A percentile compares a stretch with the other conserved stretches of the same genome.
These are phyloP conservation scores for Miniopterus natalensis DNA, from an alignment of 2,113 vertebrate genomes.

Conservation along the genomic window DNA sequence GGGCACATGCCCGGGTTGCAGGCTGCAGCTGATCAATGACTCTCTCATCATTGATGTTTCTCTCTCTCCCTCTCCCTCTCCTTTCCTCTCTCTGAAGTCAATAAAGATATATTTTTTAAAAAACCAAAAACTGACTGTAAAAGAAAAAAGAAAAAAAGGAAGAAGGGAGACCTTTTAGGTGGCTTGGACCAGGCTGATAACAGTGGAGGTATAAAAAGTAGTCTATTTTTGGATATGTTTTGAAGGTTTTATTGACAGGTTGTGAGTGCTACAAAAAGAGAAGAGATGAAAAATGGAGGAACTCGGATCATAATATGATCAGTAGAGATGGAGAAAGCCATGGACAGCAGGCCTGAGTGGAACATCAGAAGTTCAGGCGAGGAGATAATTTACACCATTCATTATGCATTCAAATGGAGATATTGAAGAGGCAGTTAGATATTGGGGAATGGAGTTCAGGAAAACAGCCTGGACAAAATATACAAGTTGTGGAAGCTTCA, in stretches of 20 bases:
- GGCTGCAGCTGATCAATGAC: too few relatives aligned
- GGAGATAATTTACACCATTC: not conserved
- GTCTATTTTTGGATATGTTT: not conserved
- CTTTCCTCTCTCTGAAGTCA: too few relatives aligned
- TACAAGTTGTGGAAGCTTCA: not conserved
- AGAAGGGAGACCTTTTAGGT: not conserved
- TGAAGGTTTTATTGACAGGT: not conserved
- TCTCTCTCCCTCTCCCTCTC: too few relatives aligned
- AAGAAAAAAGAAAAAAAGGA: not conserved
- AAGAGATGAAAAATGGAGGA: not conserved
- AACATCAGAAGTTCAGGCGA: not conserved
- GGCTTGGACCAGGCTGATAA: not conserved
- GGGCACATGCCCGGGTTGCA: too few relatives aligned
- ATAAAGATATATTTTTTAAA: too few relatives aligned
- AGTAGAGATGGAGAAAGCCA: not conserved
- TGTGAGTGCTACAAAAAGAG: conserved; percentile 12
- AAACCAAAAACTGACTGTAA: not conserved
- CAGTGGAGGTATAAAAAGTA: not conserved
- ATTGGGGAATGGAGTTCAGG: not conserved
- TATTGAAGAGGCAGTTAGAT: not conserved
- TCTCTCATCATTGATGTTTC: too few relatives aligned
- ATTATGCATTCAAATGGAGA: not conserved
- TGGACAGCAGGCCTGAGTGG: not conserved
- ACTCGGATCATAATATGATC: not conserved
- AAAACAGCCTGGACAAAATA: not conserved